Evolutionary conservation across 2,797 vertebrate species (phyloP), one percentile per base, ranked within the genome.

Genomic region (Leptoclinus maculatus): DNA sequence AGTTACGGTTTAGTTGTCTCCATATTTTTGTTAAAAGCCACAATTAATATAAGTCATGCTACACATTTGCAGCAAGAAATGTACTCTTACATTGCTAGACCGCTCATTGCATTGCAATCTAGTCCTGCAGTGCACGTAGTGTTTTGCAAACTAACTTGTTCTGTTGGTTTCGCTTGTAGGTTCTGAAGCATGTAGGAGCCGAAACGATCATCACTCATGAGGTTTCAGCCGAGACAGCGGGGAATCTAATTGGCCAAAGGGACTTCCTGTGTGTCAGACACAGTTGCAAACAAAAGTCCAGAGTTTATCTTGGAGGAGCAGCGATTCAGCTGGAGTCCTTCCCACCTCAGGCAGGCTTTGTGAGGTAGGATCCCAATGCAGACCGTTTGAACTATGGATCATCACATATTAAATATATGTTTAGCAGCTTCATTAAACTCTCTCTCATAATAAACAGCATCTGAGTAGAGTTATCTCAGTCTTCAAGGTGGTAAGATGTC

Each of bases 181-280:
- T 97, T 66, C 93, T 97, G 57, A 94, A 93, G 72, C 93, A 62
- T 0, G 27, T 94, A 0, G 95, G 95, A 58, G 73, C 71, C 0
- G 91, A 95, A 83, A 97, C 96, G 0, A 60, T 96, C 41, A 78
- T 97, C 65, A 97, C 95, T 0, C 94, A 96, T 0, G 95, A 97
- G 82, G 92, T 96, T 66, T 95, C 96, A 0, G 80, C 93, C 1
- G 89, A 90, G 80, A 93, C 89, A 23, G 86, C 92, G 0, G 94
- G 94, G 32, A 96, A 95, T 80, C 82, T 97, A 65, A 95, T 97
- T 73, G 95, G 95, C 23, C 94, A 94, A 81, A 89, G 96, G 85
- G 97, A 97, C 76, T 97, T 97, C 7, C 74, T 97, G 83, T 96
- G 95, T 2, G 84, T 97, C 68, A 88, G 95, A 63, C 95, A 96